Conservation (phyloP, 2,888 invertebrate genomes). For the Yponomeuta cagnagella region DNA sequence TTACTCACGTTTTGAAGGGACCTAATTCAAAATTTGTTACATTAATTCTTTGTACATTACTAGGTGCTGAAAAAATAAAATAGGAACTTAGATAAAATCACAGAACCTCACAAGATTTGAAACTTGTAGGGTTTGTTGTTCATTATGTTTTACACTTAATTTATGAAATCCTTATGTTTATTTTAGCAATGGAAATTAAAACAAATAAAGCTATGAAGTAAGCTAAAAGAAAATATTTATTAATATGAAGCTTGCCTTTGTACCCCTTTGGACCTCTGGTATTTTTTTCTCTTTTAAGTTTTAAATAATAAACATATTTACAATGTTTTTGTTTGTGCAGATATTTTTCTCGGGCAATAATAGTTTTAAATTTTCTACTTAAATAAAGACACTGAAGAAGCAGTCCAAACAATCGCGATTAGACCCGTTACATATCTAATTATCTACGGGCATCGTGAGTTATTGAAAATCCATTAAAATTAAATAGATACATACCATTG, state of each 20-base stretch:
- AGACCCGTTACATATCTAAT: background rate
- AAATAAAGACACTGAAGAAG: background rate
- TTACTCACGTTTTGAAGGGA: slow-evolving; percentile 68
- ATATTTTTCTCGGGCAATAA: background rate
- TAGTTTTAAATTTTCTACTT: background rate
- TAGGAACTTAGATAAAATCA: background rate
- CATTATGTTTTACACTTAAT: background rate
- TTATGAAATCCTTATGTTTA: background rate
- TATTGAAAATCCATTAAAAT: background rate
- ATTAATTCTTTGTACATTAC: background rate
- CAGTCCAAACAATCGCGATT: no score
- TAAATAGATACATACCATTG: background rate
- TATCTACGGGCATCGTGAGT: background rate
- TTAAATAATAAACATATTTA: no score
- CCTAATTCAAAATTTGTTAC: slow-evolving; percentile 18
- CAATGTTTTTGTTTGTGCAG: background rate
- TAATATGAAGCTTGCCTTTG: no score
- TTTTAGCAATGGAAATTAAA: background rate
- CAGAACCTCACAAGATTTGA: no score
- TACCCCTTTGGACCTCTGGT: no score
- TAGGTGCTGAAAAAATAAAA: background rate
- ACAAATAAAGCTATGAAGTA: background rate
- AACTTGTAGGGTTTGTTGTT: no score
- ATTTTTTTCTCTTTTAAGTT: no score
- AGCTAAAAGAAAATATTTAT: background rate